Evolutionary conservation across 2,113 vertebrate genomes (phyloP).

Genomic region (Oryzias celebensis): DNA sequence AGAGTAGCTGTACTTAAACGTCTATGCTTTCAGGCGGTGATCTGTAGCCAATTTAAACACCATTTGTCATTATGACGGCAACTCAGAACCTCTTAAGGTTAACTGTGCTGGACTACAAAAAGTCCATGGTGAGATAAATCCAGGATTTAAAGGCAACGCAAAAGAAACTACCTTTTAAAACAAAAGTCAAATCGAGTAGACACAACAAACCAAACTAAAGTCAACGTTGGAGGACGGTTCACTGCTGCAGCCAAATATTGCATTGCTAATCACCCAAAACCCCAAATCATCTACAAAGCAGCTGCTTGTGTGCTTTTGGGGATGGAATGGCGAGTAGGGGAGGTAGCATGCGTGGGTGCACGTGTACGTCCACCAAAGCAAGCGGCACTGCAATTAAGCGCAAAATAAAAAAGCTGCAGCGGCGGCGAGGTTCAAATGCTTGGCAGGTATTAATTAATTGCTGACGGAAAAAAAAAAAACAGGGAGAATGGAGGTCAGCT

Average conservation of each 20-base stretch:
- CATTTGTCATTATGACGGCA: conserved; percentile 30
- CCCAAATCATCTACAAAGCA: conserved; percentile 4
- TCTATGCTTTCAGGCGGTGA: conserved; percentile 1
- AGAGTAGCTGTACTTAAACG: not conserved
- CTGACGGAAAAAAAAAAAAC: conserved; percentile 32
- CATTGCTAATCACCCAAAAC: conserved; percentile 39
- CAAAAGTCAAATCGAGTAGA: conserved; percentile 20
- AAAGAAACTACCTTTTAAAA: conserved; percentile 23
- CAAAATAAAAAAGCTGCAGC: conserved; percentile 30
- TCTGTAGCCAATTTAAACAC: conserved; percentile 19
- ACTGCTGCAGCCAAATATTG: conserved; percentile 33
- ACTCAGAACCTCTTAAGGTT: conserved; percentile 48
- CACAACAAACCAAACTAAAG: conserved; percentile 26
- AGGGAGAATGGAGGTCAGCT: conserved; percentile 31
- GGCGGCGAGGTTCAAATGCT: conserved; percentile 42
- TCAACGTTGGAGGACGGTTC: conserved; percentile 10
- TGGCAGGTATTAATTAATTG: conserved; percentile 60
- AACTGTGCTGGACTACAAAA: too few species aligned
- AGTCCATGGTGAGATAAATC: too few species aligned
- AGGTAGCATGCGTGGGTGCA: conserved; percentile 2
- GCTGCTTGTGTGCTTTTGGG: conserved; percentile 3
- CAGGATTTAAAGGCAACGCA: conserved; percentile 12
- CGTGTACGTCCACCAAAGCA: conserved; percentile 37
- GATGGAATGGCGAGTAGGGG: not conserved
- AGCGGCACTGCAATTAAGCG: conserved; percentile 50